A percentile compares a stretch with the other conserved stretches of the same genome.
Evolutionary conservation across 2,888 invertebrate genomes (phyloP).

Genomic region (Lasiommata megera): DNA sequence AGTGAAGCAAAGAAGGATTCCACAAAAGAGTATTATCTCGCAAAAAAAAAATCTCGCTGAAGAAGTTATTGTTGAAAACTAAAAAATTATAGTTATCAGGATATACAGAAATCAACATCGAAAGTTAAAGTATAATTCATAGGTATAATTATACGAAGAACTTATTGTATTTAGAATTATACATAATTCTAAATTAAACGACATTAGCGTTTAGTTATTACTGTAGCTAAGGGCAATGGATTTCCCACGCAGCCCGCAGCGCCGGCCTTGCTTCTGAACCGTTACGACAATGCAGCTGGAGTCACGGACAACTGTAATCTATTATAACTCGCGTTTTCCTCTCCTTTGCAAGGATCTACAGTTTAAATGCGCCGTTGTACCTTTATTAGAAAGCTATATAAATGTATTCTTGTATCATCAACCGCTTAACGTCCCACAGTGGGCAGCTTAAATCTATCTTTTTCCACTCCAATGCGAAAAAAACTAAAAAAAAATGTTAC

Average conservation of each 20-base stretch:
- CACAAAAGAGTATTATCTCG: too few relatives aligned
- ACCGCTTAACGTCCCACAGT: too few relatives aligned
- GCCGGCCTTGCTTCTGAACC: constrained; percentile 64
- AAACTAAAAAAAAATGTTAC: too few relatives aligned
- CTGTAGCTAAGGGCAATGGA: constrained; percentile 31
- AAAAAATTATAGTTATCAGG: too few relatives aligned
- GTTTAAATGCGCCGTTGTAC: constrained; percentile 1
- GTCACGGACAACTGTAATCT: constrained; percentile 34
- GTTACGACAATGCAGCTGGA: constrained; percentile 49
- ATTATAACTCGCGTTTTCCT: constrained; percentile 34
- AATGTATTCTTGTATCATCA: not conserved
- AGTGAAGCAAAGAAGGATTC: too few relatives aligned
- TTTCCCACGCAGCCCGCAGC: constrained; percentile 41
- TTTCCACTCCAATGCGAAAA: too few relatives aligned
- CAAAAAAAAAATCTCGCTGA: too few relatives aligned
- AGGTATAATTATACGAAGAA: too few relatives aligned
- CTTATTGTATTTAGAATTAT: not conserved
- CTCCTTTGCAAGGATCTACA: constrained; percentile 27
- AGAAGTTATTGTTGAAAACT: too few relatives aligned
- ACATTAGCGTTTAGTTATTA: constrained; percentile 18
- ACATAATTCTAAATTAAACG: constrained; percentile 4
- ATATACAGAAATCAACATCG: too few relatives aligned
- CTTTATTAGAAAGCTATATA: constrained; percentile 3
- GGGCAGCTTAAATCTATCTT: too few relatives aligned
- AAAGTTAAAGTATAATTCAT: too few relatives aligned